Evolutionary conservation across 2,888 invertebrate genomes (phyloP).

Genomic region (Sminthurinus aureus): DNA sequence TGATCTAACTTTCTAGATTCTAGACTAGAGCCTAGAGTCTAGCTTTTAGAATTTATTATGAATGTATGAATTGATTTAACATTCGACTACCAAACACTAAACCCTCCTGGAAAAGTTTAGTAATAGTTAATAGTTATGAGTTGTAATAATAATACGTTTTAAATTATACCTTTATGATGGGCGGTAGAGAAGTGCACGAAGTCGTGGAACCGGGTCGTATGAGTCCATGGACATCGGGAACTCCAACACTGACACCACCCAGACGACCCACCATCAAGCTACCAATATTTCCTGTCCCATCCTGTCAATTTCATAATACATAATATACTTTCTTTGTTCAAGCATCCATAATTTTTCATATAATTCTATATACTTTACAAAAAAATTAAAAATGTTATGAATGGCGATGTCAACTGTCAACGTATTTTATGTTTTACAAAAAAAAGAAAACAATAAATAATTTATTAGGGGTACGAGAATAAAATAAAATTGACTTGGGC

Average conservation of each 20-base stretch:
- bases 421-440: no score
- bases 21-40: not conserved
- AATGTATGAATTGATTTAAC: not conserved
- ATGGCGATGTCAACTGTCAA: no score
- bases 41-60: not conserved
- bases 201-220: constrained; percentile 56
- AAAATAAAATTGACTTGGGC: no score
- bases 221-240: constrained; percentile 59
- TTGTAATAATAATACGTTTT: not conserved
- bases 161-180: constrained; percentile 60
- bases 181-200: constrained; percentile 60
- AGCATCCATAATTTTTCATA: no score
- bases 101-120: not conserved
- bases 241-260: constrained; percentile 61
- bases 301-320: constrained; percentile 39
- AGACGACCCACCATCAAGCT: constrained; percentile 62
- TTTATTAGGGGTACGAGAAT: no score
- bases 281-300: constrained; percentile 61
- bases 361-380: no score
- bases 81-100: no score
- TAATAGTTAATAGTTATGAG: not conserved
- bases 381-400: no score
- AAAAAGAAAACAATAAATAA: no score
- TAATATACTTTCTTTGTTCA: no score
- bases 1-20: not conserved